These are phyloP conservation scores for Magallana ariakensis DNA, from an alignment of 1,140 invertebrate species.

Conservation along the genomic window DNA sequence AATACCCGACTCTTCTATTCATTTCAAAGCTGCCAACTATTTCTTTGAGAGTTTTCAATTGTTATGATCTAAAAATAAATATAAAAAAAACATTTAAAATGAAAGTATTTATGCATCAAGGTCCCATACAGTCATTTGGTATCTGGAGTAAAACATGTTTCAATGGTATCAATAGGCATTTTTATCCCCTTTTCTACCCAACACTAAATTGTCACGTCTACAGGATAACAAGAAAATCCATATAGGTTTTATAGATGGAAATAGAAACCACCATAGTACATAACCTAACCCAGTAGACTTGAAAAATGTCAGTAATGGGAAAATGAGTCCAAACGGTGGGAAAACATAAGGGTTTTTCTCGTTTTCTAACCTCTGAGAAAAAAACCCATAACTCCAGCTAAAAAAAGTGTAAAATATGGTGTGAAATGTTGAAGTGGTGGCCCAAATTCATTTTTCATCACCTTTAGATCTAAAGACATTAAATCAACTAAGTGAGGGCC, in stretches of 20 bases:
- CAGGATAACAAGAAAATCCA: slow-evolving; percentile 44
- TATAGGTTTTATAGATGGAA: neutral
- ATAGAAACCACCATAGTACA: slow-evolving; percentile 52
- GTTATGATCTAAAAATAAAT: neutral
- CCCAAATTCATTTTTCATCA: slow-evolving; percentile 30
- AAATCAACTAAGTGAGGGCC: slow-evolving; percentile 47
- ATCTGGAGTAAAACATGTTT: slow-evolving; percentile 44
- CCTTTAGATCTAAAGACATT: slow-evolving; percentile 51
- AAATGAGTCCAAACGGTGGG: slow-evolving; percentile 48
- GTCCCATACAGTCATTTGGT: slow-evolving; percentile 19
- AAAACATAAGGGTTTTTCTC: slow-evolving; percentile 47
- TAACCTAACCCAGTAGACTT: slow-evolving; percentile 17
- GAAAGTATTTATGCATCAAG: neutral
- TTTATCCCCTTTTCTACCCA: slow-evolving; percentile 43
- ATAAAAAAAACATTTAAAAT: slow-evolving; percentile 6
- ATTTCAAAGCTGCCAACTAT: slow-evolving; percentile 7
- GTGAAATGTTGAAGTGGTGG: slow-evolving; percentile 46
- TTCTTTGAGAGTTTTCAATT: neutral
- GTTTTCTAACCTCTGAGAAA: slow-evolving; percentile 40
- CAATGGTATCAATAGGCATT: slow-evolving; percentile 38
- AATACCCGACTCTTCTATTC: neutral
- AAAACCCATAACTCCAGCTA: slow-evolving; percentile 48
- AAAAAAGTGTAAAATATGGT: slow-evolving; percentile 46
- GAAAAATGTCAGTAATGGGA: slow-evolving; percentile 48
- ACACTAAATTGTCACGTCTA: slow-evolving; percentile 9